Evolutionary conservation across 2,888 invertebrate species (phyloP), one percentile per base, ranked within the genome.

Genomic region (Acanthoscelides obtectus): DNA sequence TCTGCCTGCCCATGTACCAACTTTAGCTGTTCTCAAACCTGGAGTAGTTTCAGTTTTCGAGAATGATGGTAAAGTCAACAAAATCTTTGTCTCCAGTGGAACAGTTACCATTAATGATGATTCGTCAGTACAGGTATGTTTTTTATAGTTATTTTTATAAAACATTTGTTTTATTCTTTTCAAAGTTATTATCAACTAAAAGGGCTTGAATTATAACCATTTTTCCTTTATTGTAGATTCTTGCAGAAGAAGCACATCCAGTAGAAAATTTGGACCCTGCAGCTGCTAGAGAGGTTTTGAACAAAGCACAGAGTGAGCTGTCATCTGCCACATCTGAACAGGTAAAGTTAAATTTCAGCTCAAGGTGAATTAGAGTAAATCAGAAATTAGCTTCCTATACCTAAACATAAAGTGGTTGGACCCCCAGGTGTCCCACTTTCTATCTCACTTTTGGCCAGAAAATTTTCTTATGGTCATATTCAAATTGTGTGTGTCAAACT

Each of bases 11-110:
- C 99, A 99, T 84, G 99, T 99, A 66, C 98, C 99, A 68, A 94
- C 95, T 69, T 86, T 99, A 76, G 98, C 98, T 78, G 97, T 98
- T 4, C 87, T 99, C 17, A 95, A 94, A 85, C 98, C 99, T 20
- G 99, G 99, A 65, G 93, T 99, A 25, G 94, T 99, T 0, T 92
- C 95, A 71, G 96, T 99, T 5, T 89, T 88, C 79, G 98, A 99
- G 86, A 91, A 93, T 77, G 94, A 94, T 83, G 97, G 97, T 74
- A 88, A 90, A 75, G 86, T 90, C 19, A 94, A 91, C 82, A 97
- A 95, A 86, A 94, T 93, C 82, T 98, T 99, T 86, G 98, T 98
- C 12, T 98, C 98, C 72, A 98, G 98, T 80, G 99, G 99, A 72
- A 96, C 97, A 21, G 89, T 99, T 77, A 93, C 97, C 63, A 95